Evolutionary conservation across 2,888 invertebrate species (phyloP).

Genomic region (Xylota sylvarum): DNA sequence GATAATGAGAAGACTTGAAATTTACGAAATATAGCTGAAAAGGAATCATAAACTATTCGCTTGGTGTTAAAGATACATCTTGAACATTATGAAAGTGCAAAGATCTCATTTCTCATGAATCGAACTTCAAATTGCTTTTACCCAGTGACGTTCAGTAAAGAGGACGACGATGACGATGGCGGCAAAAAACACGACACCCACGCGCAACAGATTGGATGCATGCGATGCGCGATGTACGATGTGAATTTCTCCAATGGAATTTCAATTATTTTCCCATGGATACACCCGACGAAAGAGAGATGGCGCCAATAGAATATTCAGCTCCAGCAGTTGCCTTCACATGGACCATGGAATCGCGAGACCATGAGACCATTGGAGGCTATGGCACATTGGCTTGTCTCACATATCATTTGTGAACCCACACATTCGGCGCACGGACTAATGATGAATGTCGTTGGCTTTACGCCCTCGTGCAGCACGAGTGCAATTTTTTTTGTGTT

Average conservation of each 20-base stretch:
- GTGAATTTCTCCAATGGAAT: slow-evolving; percentile 75
- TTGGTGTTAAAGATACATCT: background rate
- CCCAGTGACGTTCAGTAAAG: slow-evolving; percentile 6
- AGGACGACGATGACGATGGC: background rate
- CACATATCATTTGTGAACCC: slow-evolving; percentile 60
- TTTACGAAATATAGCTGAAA: background rate
- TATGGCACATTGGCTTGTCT: slow-evolving; percentile 51
- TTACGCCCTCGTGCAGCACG: slow-evolving; percentile 68
- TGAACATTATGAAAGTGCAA: slow-evolving; percentile 19
- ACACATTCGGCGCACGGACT: slow-evolving; percentile 39
- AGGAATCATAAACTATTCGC: background rate
- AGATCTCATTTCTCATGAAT: slow-evolving; percentile 43
- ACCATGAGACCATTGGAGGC: slow-evolving; percentile 23
- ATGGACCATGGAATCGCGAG: slow-evolving; percentile 40
- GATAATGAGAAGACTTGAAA: background rate
- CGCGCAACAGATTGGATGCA: slow-evolving; percentile 60
- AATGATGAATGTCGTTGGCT: slow-evolving; percentile 67
- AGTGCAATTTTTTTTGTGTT: slow-evolving; percentile 30
- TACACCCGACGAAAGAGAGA: slow-evolving; percentile 21
- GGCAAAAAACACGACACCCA: slow-evolving; percentile 57
- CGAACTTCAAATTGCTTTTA: slow-evolving; percentile 18
- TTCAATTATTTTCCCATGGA: slow-evolving; percentile 74
- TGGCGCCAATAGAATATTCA: slow-evolving; percentile 63
- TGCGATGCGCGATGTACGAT: slow-evolving; percentile 53
- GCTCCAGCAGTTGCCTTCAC: slow-evolving; percentile 48